A percentile compares a stretch with the other conserved stretches of the same genome.
Evolutionary conservation across 2,797 vertebrate genomes (phyloP).

Genomic region (Sternarchorhynchus goeldii): DNA sequence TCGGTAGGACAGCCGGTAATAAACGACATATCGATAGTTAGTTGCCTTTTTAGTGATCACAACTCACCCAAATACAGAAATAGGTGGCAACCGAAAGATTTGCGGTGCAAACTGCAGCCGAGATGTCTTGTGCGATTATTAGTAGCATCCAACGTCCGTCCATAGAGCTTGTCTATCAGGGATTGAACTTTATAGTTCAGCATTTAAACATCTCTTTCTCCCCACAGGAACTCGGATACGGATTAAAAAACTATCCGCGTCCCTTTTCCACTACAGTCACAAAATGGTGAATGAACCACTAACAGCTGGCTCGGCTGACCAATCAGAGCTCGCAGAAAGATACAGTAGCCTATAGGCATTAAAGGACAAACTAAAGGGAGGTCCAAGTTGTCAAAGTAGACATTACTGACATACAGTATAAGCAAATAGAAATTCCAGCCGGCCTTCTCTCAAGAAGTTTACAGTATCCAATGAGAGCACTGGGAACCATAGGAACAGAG

Average conservation of each 20-base stretch:
- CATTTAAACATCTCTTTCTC: constrained; percentile 71
- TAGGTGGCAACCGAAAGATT: constrained; percentile 65
- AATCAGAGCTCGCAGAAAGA: constrained; percentile 81
- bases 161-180: constrained; percentile 57
- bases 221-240: constrained; percentile 76
- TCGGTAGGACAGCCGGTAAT: constrained; percentile 40
- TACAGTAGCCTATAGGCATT: constrained; percentile 80
- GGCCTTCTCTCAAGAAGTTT: constrained; percentile 73
- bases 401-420: constrained; percentile 64
- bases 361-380: constrained; percentile 62
- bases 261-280: constrained; percentile 94
- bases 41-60: constrained; percentile 54
- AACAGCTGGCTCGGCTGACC: constrained; percentile 87
- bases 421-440: constrained; percentile 68
- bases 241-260: constrained; percentile 75
- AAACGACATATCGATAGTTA: constrained; percentile 42
- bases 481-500: constrained; percentile 86
- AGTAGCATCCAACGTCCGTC: constrained; percentile 67
- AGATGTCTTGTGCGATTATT: constrained; percentile 57
- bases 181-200: constrained; percentile 71
- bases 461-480: constrained; percentile 86
- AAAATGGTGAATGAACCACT: constrained; percentile 99
- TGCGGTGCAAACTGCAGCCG: constrained; percentile 67
- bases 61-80: constrained; percentile 75
- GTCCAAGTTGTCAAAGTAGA: constrained; percentile 63